Evolutionary conservation across 2,113 vertebrate species (phyloP).

Genomic region (Ascaphus truei): DNA sequence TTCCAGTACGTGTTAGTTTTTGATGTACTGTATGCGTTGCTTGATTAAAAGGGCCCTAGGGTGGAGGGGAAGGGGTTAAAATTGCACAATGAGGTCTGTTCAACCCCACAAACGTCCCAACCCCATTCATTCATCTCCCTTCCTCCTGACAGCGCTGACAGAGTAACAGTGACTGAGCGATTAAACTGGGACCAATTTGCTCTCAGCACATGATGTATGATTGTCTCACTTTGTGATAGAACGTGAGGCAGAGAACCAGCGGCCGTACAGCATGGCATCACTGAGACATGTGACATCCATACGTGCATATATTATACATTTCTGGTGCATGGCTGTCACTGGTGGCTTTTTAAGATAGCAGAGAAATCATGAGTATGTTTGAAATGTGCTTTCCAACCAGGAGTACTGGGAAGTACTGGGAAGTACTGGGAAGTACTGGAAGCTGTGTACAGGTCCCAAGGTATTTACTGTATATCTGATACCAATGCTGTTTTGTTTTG

Average conservation of each 20-base stretch:
- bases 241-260: not conserved
- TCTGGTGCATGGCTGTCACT: not conserved
- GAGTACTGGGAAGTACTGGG: not conserved
- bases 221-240: not conserved
- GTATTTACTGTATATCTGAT: no score
- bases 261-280: constrained; percentile 4
- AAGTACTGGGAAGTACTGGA: not conserved
- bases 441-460: no score
- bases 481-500: no score
- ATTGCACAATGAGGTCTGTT: not conserved
- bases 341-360: not conserved
- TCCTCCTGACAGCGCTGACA: constrained; percentile 5
- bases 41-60: no score
- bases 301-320: constrained; percentile 18
- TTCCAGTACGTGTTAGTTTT: no score
- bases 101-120: not conserved
- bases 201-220: constrained; percentile 23
- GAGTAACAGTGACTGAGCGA: constrained; percentile 12
- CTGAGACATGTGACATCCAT: constrained; percentile 26
- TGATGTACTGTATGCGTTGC: no score
- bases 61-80: not conserved
- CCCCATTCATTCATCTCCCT: constrained; percentile 1
- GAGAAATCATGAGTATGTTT: not conserved
- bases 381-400: not conserved
- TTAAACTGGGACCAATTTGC: constrained; percentile 14